Evolutionary conservation across 2,113 vertebrate genomes (phyloP).

Genomic region (Clarias magur): DNA sequence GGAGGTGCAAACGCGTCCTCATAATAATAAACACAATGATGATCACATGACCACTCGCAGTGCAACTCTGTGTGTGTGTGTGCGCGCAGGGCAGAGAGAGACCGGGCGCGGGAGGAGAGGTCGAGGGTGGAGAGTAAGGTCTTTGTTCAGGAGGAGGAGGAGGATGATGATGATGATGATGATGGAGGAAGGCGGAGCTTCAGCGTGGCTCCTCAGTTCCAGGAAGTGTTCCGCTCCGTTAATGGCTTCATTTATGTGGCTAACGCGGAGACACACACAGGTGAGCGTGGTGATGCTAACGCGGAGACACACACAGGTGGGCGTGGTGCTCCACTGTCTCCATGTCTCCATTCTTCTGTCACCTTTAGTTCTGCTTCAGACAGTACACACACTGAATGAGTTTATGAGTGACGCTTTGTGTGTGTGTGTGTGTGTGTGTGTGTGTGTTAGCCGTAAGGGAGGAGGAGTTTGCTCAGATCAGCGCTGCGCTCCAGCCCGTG

Average conservation of each 20-base stretch:
- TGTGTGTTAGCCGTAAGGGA: constrained; percentile 65
- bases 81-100: constrained; percentile 81
- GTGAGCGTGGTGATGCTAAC: constrained; percentile 64
- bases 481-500: constrained; percentile 78
- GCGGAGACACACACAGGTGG: too few species aligned
- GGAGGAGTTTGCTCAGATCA: constrained; percentile 80
- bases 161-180: constrained; percentile 64
- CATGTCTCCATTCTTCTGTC: too few species aligned
- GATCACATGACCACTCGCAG: neutral
- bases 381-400: neutral
- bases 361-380: neutral
- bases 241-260: constrained; percentile 94
- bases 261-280: constrained; percentile 82
- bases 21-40: neutral
- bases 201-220: constrained; percentile 81
- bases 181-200: constrained; percentile 67
- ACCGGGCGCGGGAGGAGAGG: constrained; percentile 79
- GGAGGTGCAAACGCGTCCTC: neutral
- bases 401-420: constrained; percentile 1
- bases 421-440: constrained; percentile 16
- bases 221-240: constrained; percentile 84
- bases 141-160: constrained; percentile 73
- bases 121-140: constrained; percentile 81
- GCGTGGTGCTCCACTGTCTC: too few species aligned
- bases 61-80: neutral